Base-by-base conservation (phyloP, 2,113 vertebrate genomes). In the Brachirus orientalis region DNA sequence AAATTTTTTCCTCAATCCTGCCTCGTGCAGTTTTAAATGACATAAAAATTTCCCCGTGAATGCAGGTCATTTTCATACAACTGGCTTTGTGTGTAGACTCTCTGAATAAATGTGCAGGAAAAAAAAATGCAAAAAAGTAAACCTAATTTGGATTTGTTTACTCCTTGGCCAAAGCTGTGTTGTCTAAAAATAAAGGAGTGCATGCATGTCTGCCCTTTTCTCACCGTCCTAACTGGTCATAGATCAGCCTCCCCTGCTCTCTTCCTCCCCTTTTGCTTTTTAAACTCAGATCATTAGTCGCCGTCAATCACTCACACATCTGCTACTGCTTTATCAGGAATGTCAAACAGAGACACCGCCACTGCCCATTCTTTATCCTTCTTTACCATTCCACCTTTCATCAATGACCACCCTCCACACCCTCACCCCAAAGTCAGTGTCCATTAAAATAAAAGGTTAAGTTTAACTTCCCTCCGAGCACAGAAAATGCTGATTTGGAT, bases 401-500 rank as follows among this genome's bases (percentile, higher is more conserved):
- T 10, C 54, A 45, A 9, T n/a, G n/a, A n/a, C n/a, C n/a, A n/a
- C n/a, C n/a, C n/a, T n/a, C n/a, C n/a, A n/a, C n/a, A n/a, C 8
- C 18, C 33, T 18, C 9, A 4, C 7, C 20, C 63, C 20, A 37
- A 48, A n/a, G n/a, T n/a, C n/a, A n/a, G n/a, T 55, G 69, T 85
- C 77, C 75, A 67, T 75, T 81, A 65, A 86, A 54, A 75, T 56
- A 72, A 77, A 73, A 79, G 64, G 63, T 70, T 66, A 86, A 68
- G 70, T 84, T 84, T 75, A 80, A 73, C 63, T 40, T 58, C 37
- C 67, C 70, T 61, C 22, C 56, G 75, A 60, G 74, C 52, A 44
- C 40, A 43, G 33, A 54, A 53, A 65, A 61, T 35, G 44, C 60
- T 74, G 64, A 86, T 76, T 78, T 84, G 70, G 84, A 79, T 83